Evolutionary conservation across 2,113 vertebrate genomes (phyloP), one percentile per base, ranked within the genome.

Genomic region (Toxotes chatareus): DNA sequence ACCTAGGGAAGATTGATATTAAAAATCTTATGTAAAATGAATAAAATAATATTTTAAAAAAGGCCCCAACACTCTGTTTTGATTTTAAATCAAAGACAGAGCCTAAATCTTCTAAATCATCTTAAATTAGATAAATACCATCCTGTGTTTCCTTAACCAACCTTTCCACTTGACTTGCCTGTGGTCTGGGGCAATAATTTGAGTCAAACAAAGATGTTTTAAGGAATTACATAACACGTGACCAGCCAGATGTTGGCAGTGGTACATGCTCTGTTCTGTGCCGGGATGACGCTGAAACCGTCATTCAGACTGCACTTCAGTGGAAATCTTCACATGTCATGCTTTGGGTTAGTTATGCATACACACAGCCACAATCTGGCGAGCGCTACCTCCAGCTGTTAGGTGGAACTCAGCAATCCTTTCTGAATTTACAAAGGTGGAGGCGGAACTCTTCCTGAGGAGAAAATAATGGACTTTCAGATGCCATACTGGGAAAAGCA

Each of bases 401-500:
- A 12, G 31, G 44, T n/a, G 67, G 38, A 82, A 47, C 23, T 21
- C 7, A 49, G 44, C 51, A 77, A 80, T 70, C 55, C 34, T 67
- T 56, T 73, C 68, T 68, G 59, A 78, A 70, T 74, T 47, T 78
- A 83, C 53, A 66, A 67, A 79, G 71, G 23, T 36, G 32, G 63
- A 63, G 67, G 17, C 1, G 1, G 67, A 56, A 77, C 55, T 17
- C 36, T 73, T 47, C 69, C 59, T 2, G 69, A 68, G 63, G 85
- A 62, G 83, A 84, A 89, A 84, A 90, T 83, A 93, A 93, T 83
- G 79, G 51, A 85, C 80, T 82, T 69, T 77, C 56, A 70, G 73
- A 76, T 44, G 62, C 56, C 32, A 75, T 53, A 76, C 68, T 68
- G 78, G 66, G 77, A 68, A 79, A 79, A 68, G 67, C 62, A 81